A percentile compares a stretch with the other conserved stretches of the same genome.
Evolutionary conservation across 2,888 invertebrate genomes (phyloP).

Genomic region (Lithophane ornitopus): DNA sequence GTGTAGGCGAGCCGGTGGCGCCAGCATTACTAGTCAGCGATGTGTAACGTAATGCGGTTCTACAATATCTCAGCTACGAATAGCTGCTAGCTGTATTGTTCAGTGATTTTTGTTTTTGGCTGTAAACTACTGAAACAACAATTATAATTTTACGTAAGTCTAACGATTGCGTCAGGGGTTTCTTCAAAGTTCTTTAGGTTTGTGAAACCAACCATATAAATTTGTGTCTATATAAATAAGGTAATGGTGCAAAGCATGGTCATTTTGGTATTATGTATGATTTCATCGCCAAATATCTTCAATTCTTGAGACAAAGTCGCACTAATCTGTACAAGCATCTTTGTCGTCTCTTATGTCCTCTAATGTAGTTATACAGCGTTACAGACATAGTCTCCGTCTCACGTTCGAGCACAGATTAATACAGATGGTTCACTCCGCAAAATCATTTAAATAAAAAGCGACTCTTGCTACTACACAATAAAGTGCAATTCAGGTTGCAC

Average conservation of each 20-base stretch:
- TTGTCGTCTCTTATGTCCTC: slow-evolving; percentile 58
- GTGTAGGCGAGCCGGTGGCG: slow-evolving; percentile 49
- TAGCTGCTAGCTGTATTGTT: slow-evolving; percentile 75
- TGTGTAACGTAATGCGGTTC: slow-evolving; percentile 62
- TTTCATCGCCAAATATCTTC: slow-evolving; percentile 69
- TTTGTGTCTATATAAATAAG: slow-evolving; percentile 78
- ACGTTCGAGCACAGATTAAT: slow-evolving; percentile 29
- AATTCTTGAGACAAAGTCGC: slow-evolving; percentile 59
- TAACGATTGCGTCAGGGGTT: slow-evolving; percentile 68
- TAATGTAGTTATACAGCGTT: slow-evolving; percentile 53
- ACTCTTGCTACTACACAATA: no score
- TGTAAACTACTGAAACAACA: slow-evolving; percentile 71
- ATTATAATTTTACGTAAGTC: slow-evolving; percentile 72
- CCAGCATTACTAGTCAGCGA: slow-evolving; percentile 82
- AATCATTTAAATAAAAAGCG: no score
- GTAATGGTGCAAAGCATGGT: slow-evolving; percentile 83
- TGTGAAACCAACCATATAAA: slow-evolving; percentile 76
- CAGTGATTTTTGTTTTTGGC: slow-evolving; percentile 75
- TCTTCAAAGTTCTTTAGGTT: slow-evolving; percentile 72
- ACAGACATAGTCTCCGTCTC: slow-evolving; percentile 57
- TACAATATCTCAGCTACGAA: slow-evolving; percentile 72
- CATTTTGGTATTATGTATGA: slow-evolving; percentile 73
- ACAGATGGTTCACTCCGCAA: no score
- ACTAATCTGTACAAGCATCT: slow-evolving; percentile 63
- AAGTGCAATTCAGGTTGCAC: no score